phyloP scores from a whole-genome alignment of 2,888 invertebrate species.

The Lycia hirtaria region DNA sequence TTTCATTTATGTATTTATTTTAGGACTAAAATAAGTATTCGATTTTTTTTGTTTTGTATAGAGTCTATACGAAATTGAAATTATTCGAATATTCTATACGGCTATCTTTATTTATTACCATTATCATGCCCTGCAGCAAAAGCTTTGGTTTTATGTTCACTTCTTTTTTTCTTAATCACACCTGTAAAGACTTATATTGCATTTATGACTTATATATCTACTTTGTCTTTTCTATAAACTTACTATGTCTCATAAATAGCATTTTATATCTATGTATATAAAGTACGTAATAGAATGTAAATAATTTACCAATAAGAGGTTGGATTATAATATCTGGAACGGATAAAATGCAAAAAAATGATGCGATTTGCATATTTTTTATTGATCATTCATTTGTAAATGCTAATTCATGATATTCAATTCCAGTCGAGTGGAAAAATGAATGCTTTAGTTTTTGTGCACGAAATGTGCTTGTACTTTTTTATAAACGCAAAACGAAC shows the following conservation, averaged over 20 bases:
- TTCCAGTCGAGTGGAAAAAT: not conserved
- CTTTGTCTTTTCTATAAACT: constrained; percentile 35
- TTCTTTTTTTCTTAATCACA: constrained; percentile 13
- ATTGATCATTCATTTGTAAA: not conserved
- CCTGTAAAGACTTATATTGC: constrained; percentile 37
- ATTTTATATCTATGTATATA: constrained; percentile 68
- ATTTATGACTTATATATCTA: constrained; percentile 33
- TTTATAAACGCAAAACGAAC: constrained; percentile 1
- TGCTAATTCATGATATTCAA: not conserved
- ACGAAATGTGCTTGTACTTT: not conserved
- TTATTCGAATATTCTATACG: no score
- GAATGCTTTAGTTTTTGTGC: not conserved
- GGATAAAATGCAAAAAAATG: not conserved
- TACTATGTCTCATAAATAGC: constrained; percentile 34
- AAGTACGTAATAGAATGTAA: constrained; percentile 67
- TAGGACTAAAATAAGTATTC: no score
- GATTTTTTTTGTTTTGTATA: no score
- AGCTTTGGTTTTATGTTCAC: constrained; percentile 14
- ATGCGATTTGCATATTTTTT: constrained; percentile 2
- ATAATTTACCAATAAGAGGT: constrained; percentile 65
- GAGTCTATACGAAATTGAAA: no score
- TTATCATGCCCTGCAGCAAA: not conserved
- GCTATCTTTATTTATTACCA: not conserved
- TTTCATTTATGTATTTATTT: no score
- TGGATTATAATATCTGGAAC: constrained; percentile 32